phyloP scores from a whole-genome alignment of 2,113 vertebrate genomes.

The Salvator merianae region DNA sequence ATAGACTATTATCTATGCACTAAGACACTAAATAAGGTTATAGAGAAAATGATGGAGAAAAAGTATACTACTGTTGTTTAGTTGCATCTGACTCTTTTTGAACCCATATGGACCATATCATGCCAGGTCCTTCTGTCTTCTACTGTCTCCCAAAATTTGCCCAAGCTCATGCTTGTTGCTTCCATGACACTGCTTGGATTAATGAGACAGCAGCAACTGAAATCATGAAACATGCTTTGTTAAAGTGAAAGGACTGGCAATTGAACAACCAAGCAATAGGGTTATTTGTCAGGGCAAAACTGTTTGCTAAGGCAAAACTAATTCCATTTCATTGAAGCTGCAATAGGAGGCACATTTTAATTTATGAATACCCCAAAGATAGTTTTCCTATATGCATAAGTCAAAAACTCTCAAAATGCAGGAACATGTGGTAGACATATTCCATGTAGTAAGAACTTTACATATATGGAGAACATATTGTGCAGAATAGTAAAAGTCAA shows the following conservation, averaged over 20 bases:
- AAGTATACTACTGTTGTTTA: too few species aligned
- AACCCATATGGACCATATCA: too few species aligned
- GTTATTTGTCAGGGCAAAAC: too few species aligned
- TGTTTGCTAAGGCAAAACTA: not conserved
- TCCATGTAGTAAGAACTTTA: not conserved
- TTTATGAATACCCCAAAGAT: not conserved
- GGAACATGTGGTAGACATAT: not conserved
- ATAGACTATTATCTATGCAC: not conserved
- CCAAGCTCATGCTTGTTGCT: too few species aligned
- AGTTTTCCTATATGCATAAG: not conserved
- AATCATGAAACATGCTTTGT: not conserved
- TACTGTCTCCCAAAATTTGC: too few species aligned
- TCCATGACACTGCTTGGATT: too few species aligned
- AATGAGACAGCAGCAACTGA: not conserved
- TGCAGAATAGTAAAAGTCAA: not conserved
- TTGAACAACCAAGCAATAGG: not conserved
- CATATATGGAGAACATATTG: not conserved
- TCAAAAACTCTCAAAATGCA: too few species aligned
- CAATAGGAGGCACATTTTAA: too few species aligned
- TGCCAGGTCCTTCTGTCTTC: too few species aligned
- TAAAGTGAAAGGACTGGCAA: not conserved
- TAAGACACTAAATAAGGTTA: not conserved
- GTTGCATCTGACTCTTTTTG: too few species aligned
- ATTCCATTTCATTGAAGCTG: not conserved
- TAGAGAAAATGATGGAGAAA: not conserved